Base-by-base conservation (phyloP, 2,888 invertebrate species). In the Artemia sp. region DNA sequence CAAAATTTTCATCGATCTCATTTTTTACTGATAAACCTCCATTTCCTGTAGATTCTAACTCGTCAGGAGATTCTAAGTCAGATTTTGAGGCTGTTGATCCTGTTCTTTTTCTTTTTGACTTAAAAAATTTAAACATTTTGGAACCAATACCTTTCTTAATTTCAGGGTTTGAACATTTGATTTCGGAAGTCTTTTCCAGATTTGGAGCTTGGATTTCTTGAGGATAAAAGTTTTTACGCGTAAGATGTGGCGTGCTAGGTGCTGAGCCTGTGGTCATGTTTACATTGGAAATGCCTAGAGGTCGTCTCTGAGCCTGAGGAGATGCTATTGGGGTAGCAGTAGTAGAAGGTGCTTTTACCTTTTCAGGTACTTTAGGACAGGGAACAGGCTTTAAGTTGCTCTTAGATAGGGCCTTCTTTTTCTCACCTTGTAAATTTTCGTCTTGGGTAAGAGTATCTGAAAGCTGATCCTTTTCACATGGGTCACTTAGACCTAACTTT, bases 201-300 rank as follows among this genome's bases (percentile, higher is more conserved):
- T 58, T 24, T 24, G 64, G 64, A 19, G 12, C 10, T 58, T 58
- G 64, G 10, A 24, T 19, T 11, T 2, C 64, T 38, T 38, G 38
- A 38, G 38, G 38, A 38, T 5, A 38, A 5, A 38, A 38, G 38
- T 38, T 38, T 58, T 58, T 58, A 8, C 64, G 64, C 14, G 24
- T 24, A 24, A 58, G 14, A 19, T 19, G 11, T 1, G 64, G 64
- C 10, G 64, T 58, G 1, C 24, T 58, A n/a, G 64, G 64, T 19
- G 64, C 64, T 8, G 64, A 58, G n/a, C 64, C 64, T n/a, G 64
- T 24, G 14, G 64, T 24, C 64, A 58, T 58, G 24, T 58, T 58
- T 10, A 24, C n/a, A 10, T 58, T 58, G 64, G 24, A n/a, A 10
- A 58, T 58, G 8, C 64, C 64, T n/a, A 58, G 64, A 58, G 64